A percentile compares a stretch with the other conserved stretches of the same genome.
phyloP scores from a whole-genome alignment of 2,888 invertebrate genomes.

The Alviniconcha strummeri region DNA sequence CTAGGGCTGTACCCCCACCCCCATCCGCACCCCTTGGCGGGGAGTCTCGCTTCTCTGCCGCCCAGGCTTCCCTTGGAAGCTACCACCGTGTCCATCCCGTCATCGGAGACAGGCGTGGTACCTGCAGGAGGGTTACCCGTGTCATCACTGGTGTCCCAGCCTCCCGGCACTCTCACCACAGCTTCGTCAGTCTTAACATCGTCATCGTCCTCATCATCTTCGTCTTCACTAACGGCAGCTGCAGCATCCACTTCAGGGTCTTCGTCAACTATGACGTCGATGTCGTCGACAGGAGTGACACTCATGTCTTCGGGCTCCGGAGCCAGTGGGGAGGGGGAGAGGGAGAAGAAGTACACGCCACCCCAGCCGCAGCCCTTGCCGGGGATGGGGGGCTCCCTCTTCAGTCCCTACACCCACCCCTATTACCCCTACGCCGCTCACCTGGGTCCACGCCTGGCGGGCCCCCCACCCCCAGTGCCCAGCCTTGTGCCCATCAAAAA shows the following conservation, averaged over 20 bases:
- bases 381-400: slow-evolving; percentile 34
- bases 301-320: slow-evolving; percentile 32
- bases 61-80: background rate
- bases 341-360: slow-evolving; percentile 42
- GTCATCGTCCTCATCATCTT: slow-evolving; percentile 23
- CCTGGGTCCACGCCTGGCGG: slow-evolving; percentile 39
- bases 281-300: slow-evolving; percentile 37
- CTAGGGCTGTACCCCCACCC: slow-evolving; percentile 24
- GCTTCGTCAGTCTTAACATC: slow-evolving; percentile 16
- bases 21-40: slow-evolving; percentile 12
- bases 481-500: slow-evolving; percentile 51
- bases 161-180: slow-evolving; percentile 23
- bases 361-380: slow-evolving; percentile 37
- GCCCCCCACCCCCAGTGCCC: slow-evolving; percentile 41
- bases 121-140: background rate
- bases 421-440: slow-evolving; percentile 42
- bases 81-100: background rate
- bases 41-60: background rate
- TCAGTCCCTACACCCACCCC: slow-evolving; percentile 36
- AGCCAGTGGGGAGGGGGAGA: slow-evolving; percentile 31
- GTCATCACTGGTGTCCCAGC: background rate
- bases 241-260: background rate
- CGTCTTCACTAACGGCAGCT: slow-evolving; percentile 21
- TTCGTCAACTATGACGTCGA: slow-evolving; percentile 26
- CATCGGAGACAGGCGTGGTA: slow-evolving; percentile 7